Percentiles rank a stretch among this genome's conserved stretches.
Evolutionary conservation across 2,888 invertebrate species (phyloP).

Genomic region (Ormyrus nitidulus): DNA sequence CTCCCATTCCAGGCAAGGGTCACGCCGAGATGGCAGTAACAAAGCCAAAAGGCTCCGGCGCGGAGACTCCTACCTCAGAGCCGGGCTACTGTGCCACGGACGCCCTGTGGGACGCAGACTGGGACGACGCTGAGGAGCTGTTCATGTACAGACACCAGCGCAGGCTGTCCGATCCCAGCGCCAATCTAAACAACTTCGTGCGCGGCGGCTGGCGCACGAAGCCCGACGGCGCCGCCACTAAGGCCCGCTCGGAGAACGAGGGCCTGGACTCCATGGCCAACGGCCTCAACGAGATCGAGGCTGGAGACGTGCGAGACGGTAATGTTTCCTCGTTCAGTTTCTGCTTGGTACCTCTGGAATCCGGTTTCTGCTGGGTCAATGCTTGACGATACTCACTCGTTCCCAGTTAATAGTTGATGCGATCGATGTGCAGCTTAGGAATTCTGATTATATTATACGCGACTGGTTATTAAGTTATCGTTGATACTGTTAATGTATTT

Average conservation of each 20-base stretch:
- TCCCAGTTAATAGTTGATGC: too few species aligned
- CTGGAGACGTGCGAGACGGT: constrained; percentile 95
- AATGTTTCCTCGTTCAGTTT: constrained; percentile 58
- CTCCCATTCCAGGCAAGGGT: constrained; percentile 80
- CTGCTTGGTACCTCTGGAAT: too few species aligned
- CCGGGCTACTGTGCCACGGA: constrained; percentile 90
- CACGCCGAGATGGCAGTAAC: constrained; percentile 98
- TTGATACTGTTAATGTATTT: too few species aligned
- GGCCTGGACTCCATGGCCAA: constrained; percentile 90
- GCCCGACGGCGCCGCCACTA: constrained; percentile 76
- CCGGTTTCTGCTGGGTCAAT: neutral
- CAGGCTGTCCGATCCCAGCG: constrained; percentile 94
- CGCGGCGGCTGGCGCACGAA: constrained; percentile 89
- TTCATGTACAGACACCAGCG: constrained; percentile 89
- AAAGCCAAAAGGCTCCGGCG: constrained; percentile 93
- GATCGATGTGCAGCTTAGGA: too few species aligned
- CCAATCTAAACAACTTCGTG: constrained; percentile 90
- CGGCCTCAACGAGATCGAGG: constrained; percentile 94
- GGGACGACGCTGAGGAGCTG: constrained; percentile 92
- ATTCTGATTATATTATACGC: too few species aligned
- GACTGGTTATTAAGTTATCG: too few species aligned
- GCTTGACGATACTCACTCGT: neutral
- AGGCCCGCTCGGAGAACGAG: constrained; percentile 93
- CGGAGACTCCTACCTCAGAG: constrained; percentile 96
- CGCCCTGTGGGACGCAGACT: constrained; percentile 89